These are phyloP conservation scores for Cyprinus carpio DNA, from an alignment of 2,113 vertebrate genomes.

Conservation along the genomic window DNA sequence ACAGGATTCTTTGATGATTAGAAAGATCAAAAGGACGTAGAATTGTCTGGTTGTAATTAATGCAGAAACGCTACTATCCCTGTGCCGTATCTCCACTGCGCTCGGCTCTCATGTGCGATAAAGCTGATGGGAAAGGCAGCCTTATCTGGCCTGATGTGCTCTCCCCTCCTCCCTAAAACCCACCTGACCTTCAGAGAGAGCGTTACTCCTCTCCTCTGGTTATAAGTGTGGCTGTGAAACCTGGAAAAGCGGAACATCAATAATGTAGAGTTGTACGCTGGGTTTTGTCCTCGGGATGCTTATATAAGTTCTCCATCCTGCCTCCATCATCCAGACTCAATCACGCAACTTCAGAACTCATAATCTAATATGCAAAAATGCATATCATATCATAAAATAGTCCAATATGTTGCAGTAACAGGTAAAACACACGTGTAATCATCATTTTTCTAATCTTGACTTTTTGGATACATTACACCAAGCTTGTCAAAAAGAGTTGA, in stretches of 20 bases:
- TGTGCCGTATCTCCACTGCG: neutral
- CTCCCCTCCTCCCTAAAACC: slow-evolving; percentile 26
- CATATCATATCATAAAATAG: neutral
- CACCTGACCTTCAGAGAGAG: slow-evolving; percentile 46
- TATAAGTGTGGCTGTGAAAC: slow-evolving; percentile 33
- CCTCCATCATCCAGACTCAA: neutral
- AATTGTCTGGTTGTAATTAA: neutral
- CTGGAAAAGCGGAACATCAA: slow-evolving; percentile 54
- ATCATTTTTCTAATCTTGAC: neutral
- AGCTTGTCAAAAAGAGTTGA: neutral
- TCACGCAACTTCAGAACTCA: slow-evolving; percentile 15
- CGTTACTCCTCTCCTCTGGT: slow-evolving; percentile 22
- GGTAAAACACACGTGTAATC: neutral
- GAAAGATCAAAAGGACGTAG: neutral
- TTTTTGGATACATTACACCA: neutral
- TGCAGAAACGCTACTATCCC: neutral
- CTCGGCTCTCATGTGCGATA: slow-evolving; percentile 30
- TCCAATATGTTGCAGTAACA: neutral
- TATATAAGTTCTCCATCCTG: slow-evolving; percentile 46
- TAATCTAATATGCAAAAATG: neutral
- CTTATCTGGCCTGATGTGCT: slow-evolving; percentile 45
- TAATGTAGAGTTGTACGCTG: slow-evolving; percentile 43
- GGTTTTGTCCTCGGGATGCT: slow-evolving; percentile 38
- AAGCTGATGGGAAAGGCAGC: slow-evolving; percentile 24
- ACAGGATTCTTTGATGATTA: neutral